phyloP scores from a whole-genome alignment of 2,888 invertebrate genomes.

The Xestia c-nigrum region DNA sequence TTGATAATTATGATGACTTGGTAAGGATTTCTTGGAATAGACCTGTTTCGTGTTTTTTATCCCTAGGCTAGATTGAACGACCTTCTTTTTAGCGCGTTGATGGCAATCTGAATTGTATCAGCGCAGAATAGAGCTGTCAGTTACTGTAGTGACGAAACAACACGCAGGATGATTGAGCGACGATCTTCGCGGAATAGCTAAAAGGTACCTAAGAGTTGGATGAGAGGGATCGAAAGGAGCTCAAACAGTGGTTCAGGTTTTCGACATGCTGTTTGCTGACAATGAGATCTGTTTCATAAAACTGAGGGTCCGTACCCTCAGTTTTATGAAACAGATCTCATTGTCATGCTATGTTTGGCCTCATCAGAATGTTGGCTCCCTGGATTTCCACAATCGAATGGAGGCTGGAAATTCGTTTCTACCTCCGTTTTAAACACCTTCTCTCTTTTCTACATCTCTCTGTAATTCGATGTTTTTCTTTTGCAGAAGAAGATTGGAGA shows the following conservation, averaged over 20 bases:
- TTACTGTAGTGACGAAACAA: too few relatives aligned
- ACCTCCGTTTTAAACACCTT: not conserved
- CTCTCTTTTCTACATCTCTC: too few relatives aligned
- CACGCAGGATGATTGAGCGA: not conserved
- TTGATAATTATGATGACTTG: conserved; percentile 88
- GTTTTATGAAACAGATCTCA: too few relatives aligned
- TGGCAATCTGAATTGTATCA: too few relatives aligned
- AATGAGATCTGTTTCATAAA: not conserved
- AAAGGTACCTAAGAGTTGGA: not conserved
- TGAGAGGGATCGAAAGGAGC: not conserved
- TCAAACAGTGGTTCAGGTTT: not conserved
- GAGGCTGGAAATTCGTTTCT: not conserved
- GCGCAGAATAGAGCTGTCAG: too few relatives aligned
- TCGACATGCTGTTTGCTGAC: not conserved
- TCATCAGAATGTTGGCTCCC: not conserved
- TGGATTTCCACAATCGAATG: not conserved
- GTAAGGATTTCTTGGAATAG: conserved; percentile 66
- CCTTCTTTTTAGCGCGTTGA: too few relatives aligned
- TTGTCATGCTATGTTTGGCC: not conserved
- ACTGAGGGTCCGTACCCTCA: too few relatives aligned
- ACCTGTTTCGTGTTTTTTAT: not conserved
- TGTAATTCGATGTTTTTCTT: not conserved
- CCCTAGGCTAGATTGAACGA: not conserved
- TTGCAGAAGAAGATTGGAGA: conserved; percentile 82
- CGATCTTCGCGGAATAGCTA: not conserved